Conservation (phyloP, 2,797 vertebrate species). For the Schizothorax lantsangensis region DNA sequence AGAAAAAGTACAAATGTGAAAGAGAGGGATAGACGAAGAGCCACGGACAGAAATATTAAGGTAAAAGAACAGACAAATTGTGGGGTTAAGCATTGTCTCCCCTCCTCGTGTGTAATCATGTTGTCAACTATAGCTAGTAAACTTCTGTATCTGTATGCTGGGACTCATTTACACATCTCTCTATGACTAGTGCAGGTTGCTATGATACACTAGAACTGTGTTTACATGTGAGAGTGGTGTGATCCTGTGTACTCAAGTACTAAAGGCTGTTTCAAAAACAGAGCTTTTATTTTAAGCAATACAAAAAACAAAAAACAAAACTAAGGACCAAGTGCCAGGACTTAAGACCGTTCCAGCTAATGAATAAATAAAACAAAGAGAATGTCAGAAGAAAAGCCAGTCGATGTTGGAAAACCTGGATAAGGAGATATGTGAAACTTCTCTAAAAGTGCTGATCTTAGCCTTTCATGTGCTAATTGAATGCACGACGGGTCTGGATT, state of each 20-base stretch:
- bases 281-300: conserved; percentile 67
- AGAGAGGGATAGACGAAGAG: conserved; percentile 18
- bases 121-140: conserved; percentile 42
- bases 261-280: conserved; percentile 61
- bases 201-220: conserved; percentile 70
- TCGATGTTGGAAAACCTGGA: background rate
- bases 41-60: background rate
- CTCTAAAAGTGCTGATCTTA: conserved; percentile 16
- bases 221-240: conserved; percentile 67
- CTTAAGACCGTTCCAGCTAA: conserved; percentile 8
- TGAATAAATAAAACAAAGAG: conserved; percentile 18
- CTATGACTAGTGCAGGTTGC: conserved; percentile 68
- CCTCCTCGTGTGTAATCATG: conserved; percentile 38
- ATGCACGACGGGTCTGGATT: background rate
- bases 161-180: conserved; percentile 63
- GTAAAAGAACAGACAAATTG: conserved; percentile 53
- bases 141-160: conserved; percentile 50
- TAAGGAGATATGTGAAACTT: background rate
- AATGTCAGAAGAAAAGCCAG: conserved; percentile 22
- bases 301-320: conserved; percentile 60
- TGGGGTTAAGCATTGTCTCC: conserved; percentile 60
- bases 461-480: conserved; percentile 3
- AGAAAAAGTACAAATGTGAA: conserved; percentile 43
- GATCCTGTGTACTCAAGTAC: conserved; percentile 62
- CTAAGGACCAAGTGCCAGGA: conserved; percentile 29